Base-by-base conservation (phyloP, 2,888 invertebrate species). In the Drosophila peninsularis region DNA sequence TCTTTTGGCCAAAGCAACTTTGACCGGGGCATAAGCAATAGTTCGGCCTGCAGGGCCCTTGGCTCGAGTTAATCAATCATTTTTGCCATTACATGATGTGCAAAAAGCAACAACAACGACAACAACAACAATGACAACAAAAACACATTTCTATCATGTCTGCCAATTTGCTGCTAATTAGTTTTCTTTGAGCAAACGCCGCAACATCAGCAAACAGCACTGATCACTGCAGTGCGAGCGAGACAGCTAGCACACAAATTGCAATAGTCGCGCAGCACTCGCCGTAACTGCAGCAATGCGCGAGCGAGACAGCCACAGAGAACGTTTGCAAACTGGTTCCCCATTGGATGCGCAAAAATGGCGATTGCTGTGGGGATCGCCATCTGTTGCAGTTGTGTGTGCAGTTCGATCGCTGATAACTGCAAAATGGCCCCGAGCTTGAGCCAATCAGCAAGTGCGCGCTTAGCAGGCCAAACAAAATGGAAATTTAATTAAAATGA, bases 261-360 rank as follows among this genome's bases (percentile, higher is more conserved):
- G 52, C 52, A 52, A 52, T 52, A 10, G n/a, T 27, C 24, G 52
- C 6, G 0, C 6, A 37, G 52, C 52, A 37, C 37, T 52, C 37
- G 6, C 19, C 24, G 36, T 7, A 68, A 68, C 47, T 76, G 75
- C 76, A 76, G 49, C 52, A 11, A 37, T 11, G 60, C 53, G 37
- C 45, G 14, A 75, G 52, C 30, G 71, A 47, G 71, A 71, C 21
- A 17, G 60, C 62, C 21, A 1, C 4, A 24, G 19, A 42, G 65
- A 54, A 39, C 21, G 11, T 47, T 11, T 11, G 47, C 45, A 44
- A 79, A 69, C 66, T 62, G 52, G 68, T 62, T 41, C 63, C 73
- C 62, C 45, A 86, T 83, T 86, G 79, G 75, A 76, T 84, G 80
- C 85, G 85, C 71, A 52, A 70, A 85, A 85, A 87, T 85, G 85